Conservation (phyloP, 1,140 invertebrate genomes). For the Mactra quadrangularis region DNA sequence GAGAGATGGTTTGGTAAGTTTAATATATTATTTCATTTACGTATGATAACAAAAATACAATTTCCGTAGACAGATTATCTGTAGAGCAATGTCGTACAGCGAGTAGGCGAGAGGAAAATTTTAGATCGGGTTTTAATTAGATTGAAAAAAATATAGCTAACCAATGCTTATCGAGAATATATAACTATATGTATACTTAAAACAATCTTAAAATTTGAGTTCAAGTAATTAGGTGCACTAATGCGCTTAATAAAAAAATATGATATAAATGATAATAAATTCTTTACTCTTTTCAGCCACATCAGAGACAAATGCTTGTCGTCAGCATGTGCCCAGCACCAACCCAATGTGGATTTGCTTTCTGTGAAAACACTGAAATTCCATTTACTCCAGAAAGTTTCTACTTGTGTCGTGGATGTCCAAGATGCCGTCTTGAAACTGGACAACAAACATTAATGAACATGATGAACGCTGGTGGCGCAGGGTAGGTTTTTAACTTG, state of each 20-base stretch:
- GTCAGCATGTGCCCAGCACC: constrained; percentile 39
- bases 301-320: constrained; percentile 13
- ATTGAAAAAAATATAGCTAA: background rate
- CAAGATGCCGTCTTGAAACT: constrained; percentile 42
- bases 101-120: background rate
- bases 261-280: background rate
- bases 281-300: background rate
- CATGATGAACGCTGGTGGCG: constrained; percentile 29
- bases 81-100: background rate
- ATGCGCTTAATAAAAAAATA: background rate
- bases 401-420: constrained; percentile 51
- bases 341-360: constrained; percentile 21
- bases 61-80: background rate
- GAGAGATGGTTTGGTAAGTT: constrained; percentile 41
- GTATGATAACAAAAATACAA: background rate
- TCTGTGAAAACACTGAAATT: constrained; percentile 50
- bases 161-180: too few species aligned
- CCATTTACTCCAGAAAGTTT: constrained; percentile 51
- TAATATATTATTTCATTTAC: background rate
- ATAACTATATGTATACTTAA: too few species aligned
- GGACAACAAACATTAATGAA: constrained; percentile 34
- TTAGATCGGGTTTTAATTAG: background rate
- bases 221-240: too few species aligned
- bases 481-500: constrained; percentile 18
- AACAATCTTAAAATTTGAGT: background rate